Base-by-base conservation (phyloP, 2,888 invertebrate genomes). In the Orgyia antiqua region DNA sequence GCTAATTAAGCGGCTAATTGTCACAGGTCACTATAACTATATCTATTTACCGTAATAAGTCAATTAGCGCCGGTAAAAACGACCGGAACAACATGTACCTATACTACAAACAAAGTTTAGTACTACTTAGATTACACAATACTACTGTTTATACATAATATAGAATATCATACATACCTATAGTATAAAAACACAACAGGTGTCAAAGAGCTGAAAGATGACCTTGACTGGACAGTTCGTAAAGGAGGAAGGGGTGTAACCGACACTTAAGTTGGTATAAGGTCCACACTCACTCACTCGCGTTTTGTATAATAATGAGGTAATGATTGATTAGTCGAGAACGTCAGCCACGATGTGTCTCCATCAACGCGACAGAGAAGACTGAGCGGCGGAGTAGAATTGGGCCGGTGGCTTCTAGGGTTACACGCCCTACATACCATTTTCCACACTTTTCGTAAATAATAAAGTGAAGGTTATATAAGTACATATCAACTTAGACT, bases 101-200 rank as follows among this genome's bases (percentile, higher is more conserved):
- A 4, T 23, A 1, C 7, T 4, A 4, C 23, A 10, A 23, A 23
- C 8, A 5, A 23, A 2, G 10, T 44, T 28, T 10, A 23, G n/a
- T 11, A 23, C 6, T 23, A 23, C 12, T 23, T 12, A 20, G 8
- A 23, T 11, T n/a, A 33, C 25, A 48, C 39, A 40, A 42, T 39
- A 42, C 38, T 45, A 48, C 32, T 43, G 35, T 43, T 40, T 36
- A 41, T 36, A 28, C 33, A 42, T 54, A n/a, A 49, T 54, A 60
- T 44, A 48, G 54, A 55, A 54, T 59, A 61, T 15, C 28, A 28
- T 51, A 75, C 69, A 58, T 76, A 77, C 74, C 58, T 69, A 61
- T 66, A 70, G 57, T 67, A 65, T 64, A 65, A 59, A 67, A 65
- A 71, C 59, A 71, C 69, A 80, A 82, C 80, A 80, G 76, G 78